Conservation (phyloP, 2,888 invertebrate genomes). For the Dolichomitus sp. region DNA sequence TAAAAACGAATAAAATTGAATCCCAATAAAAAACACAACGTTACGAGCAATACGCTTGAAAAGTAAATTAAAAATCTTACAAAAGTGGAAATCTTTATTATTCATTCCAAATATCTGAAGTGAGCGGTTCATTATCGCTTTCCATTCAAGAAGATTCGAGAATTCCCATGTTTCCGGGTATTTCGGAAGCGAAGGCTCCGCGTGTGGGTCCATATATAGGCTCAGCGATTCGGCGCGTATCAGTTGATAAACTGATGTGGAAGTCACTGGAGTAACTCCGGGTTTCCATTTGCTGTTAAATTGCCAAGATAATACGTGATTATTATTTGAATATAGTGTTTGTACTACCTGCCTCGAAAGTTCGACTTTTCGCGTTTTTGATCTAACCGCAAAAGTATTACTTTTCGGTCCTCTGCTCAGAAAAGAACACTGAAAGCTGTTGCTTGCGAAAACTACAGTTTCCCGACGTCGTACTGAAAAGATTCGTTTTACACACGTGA, state of each 20-base stretch:
- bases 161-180: conserved; percentile 78
- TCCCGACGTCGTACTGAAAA: too few relatives aligned
- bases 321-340: neutral
- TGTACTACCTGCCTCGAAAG: neutral
- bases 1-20: conserved; percentile 46
- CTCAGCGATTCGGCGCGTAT: conserved; percentile 92
- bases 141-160: conserved; percentile 90
- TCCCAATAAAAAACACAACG: neutral
- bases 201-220: conserved; percentile 91
- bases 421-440: too few relatives aligned
- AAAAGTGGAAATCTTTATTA: conserved; percentile 92
- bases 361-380: neutral
- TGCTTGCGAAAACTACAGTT: too few relatives aligned
- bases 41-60: neutral
- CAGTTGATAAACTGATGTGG: conserved; percentile 90
- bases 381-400: too few relatives aligned
- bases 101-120: conserved; percentile 93
- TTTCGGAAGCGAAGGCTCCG: conserved; percentile 79
- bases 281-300: conserved; percentile 90
- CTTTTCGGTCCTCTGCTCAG: too few relatives aligned
- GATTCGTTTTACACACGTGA: too few relatives aligned
- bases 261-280: conserved; percentile 88
- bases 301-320: neutral
- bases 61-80: conserved; percentile 87
- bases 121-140: conserved; percentile 92